These are phyloP conservation scores for Helicorthomorpha holstii DNA, from an alignment of 1,140 invertebrate genomes.

Conservation along the genomic window DNA sequence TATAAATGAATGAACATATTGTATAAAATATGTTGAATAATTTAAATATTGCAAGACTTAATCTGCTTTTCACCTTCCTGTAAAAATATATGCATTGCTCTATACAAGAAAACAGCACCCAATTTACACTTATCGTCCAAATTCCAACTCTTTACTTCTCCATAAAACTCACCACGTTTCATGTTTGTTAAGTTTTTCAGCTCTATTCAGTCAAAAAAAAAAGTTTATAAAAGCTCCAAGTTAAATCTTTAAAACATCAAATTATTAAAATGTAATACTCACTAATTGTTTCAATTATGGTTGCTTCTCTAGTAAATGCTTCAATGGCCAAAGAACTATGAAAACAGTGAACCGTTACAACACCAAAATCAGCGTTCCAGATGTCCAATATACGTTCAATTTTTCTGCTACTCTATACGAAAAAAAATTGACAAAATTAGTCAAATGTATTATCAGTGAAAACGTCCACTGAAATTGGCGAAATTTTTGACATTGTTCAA, in stretches of 20 bases:
- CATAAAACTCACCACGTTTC: conserved; percentile 68
- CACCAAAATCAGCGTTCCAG: conserved; percentile 63
- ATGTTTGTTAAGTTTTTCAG: conserved; percentile 59
- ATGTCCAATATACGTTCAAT: conserved; percentile 65
- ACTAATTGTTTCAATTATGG: conserved; percentile 78
- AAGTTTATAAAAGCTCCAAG: too few relatives aligned
- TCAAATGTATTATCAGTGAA: not conserved
- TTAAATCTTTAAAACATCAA: not conserved
- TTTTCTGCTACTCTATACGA: conserved; percentile 37
- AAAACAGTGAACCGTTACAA: conserved; percentile 79
- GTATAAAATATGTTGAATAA: too few relatives aligned
- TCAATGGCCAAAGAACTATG: conserved; percentile 80
- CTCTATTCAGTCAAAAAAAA: conserved; percentile 20
- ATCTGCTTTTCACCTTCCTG: conserved; percentile 70
- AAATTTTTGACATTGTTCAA: not conserved
- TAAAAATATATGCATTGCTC: conserved; percentile 66
- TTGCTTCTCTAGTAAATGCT: conserved; percentile 79
- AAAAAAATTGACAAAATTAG: not conserved
- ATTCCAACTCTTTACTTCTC: conserved; percentile 51
- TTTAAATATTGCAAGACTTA: conserved; percentile 40
- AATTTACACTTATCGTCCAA: conserved; percentile 46
- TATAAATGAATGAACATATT: too few relatives aligned
- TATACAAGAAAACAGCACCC: conserved; percentile 64
- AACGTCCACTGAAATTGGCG: conserved; percentile 8
- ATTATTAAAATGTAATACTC: conserved; percentile 10